Evolutionary conservation across 1,140 invertebrate species (phyloP), one percentile per base, ranked within the genome.

Genomic region (Galendromus occidentalis): DNA sequence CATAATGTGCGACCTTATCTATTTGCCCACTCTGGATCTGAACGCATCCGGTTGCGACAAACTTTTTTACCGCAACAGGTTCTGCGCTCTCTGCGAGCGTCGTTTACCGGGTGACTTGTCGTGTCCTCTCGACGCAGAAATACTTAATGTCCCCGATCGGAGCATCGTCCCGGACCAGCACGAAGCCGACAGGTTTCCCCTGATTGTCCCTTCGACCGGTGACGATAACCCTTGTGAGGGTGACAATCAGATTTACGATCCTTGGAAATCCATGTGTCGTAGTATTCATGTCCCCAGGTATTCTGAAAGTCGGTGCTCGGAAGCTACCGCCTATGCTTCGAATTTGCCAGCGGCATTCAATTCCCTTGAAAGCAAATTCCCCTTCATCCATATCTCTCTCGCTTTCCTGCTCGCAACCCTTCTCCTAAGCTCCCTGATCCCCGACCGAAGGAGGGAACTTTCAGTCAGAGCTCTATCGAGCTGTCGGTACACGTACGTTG

Each of bases 1-100:
- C 22, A 33, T 59, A 25, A 59, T 59, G 51, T 59, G 51, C 22
- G 51, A 59, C 33, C 51, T 59, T 9, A 59, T 59, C 51, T 25
- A 59, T 25, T 9, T 59, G 51, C 51, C 51, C 25, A 59, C 51
- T 29, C 25, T 59, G 17, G 22, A 59, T 33, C 25, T 59, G 12
- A 33, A 25, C 51, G 14, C 33, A 29, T 25, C 51, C 14, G 33
- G 22, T 17, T 59, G 51, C 51, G 51, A 59, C 14, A 59, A 33
- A 17, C 12, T 59, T 17, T 59, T 59, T 25, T 59, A 59, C 20
- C 51, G 51, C 51, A 59, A 59, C 22, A 25, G 51, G 25, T 59
- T 59, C 22, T 59, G 51, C 51, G 51, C 51, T 17, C 22, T 59
- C 25, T 59, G 51, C 33, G 2, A 33, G 20, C 51, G 22, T 6